phyloP scores from a whole-genome alignment of 2,888 invertebrate genomes.

The Andricus curvator region DNA sequence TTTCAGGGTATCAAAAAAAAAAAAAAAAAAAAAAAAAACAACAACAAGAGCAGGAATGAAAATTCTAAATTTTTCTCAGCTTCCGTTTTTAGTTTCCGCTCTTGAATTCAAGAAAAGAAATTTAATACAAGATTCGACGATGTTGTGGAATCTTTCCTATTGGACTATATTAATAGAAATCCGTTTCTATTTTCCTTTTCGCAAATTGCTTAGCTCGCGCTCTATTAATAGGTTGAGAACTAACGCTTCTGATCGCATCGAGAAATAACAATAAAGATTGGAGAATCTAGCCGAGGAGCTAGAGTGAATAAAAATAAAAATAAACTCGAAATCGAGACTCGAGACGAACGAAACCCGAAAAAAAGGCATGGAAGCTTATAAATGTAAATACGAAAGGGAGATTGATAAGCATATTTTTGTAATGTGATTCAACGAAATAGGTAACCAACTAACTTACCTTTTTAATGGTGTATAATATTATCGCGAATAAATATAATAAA shows the following conservation, averaged over 20 bases:
- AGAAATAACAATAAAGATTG: conserved; percentile 19
- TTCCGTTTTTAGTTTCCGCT: background rate
- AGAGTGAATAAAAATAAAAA: conserved; percentile 13
- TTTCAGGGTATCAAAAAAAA: background rate
- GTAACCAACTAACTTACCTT: conserved; percentile 63
- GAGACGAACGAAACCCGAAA: conserved; percentile 46
- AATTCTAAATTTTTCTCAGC: background rate
- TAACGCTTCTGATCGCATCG: conserved; percentile 38
- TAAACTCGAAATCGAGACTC: conserved; percentile 21
- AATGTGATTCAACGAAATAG: conserved; percentile 56
- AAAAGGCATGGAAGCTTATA: conserved; percentile 10
- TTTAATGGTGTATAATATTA: conserved; percentile 68
- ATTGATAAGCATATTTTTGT: conserved; percentile 42
- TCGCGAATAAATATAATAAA: conserved; percentile 64
- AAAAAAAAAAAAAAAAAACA: background rate
- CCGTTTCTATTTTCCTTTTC: conserved; percentile 25
- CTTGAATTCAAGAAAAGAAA: background rate
- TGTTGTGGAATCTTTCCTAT: background rate
- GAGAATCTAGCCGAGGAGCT: conserved; percentile 2
- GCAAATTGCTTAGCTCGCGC: conserved; percentile 31
- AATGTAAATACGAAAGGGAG: conserved; percentile 34
- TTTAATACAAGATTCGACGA: background rate
- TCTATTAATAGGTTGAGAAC: conserved; percentile 28
- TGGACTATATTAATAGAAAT: conserved; percentile 5
- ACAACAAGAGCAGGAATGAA: background rate